Evolutionary conservation across 2,888 invertebrate species (phyloP), one percentile per base, ranked within the genome.

Genomic region (Conus canariensis): DNA sequence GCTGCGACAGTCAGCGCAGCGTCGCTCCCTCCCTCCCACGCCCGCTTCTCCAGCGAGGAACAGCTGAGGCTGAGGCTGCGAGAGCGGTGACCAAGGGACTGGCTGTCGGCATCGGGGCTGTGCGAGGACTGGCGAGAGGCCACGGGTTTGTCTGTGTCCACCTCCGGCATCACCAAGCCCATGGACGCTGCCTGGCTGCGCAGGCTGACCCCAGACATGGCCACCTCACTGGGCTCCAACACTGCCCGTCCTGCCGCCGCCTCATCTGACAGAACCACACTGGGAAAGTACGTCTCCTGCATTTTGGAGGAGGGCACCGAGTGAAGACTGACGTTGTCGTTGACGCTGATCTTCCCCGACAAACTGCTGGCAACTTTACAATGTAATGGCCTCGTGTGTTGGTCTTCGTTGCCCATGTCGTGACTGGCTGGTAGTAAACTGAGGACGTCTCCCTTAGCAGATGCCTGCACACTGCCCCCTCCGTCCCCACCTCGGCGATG

Each of bases 311-410:
- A n/a, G 56, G 87, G 16, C 7, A 60, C 85, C 45, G 60, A 16
- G 12, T 67, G 86, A 14, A 86, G 59, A 30, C 10, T 22, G 9
- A 88, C 60, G 64, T 97, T 97, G 82, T 97, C 97, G 74, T 96
- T 96, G 5, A 97, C 97, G 58, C 95, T 95, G 94, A 97, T 97
- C 95, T 97, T 97, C 92, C 97, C 96, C 94, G 97, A 97, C 93
- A 97, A 97, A 90, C 97, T 96, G 94, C 97, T 96, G 74, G 45
- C 45, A 45, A 45, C 45, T 45, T 45, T 45, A 45, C 45, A 45
- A 45, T 45, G 45, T 4, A 4, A 45, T 4, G 45, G 45, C 45
- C 45, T 2, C 45, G 45, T 45, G 45, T 45, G 45, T 45, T 45
- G 45, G 45, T 45, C 45, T 16, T 16, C 16, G 7, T 16, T 7